These are phyloP conservation scores for Argopecten irradians DNA, from an alignment of 1,140 invertebrate species.

Conservation along the genomic window DNA sequence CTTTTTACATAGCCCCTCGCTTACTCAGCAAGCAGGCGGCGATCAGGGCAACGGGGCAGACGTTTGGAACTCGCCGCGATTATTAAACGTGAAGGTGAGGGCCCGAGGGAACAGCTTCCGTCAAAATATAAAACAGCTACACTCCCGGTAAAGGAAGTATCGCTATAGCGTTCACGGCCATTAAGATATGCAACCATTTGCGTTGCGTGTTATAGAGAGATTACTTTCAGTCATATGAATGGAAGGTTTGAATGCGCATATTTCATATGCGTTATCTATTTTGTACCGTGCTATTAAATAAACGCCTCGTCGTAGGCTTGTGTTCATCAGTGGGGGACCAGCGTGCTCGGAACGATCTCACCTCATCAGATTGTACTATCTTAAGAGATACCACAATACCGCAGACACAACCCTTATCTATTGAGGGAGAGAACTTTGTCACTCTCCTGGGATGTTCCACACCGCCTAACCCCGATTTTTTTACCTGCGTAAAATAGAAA, in stretches of 20 bases:
- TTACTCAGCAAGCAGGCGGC: background rate
- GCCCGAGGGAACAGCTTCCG: background rate
- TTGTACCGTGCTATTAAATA: slow-evolving; percentile 22
- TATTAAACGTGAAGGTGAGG: background rate
- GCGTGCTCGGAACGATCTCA: background rate
- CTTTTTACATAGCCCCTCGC: background rate
- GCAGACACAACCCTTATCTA: background rate
- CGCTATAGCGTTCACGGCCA: background rate
- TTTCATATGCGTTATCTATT: slow-evolving; percentile 17
- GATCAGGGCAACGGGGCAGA: slow-evolving; percentile 12
- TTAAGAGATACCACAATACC: background rate
- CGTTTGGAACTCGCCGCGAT: background rate
- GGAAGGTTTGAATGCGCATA: slow-evolving; percentile 15
- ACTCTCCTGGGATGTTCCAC: background rate
- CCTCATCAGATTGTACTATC: background rate
- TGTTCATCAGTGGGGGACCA: background rate
- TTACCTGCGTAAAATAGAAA: too few species aligned
- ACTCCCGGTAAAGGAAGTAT: background rate
- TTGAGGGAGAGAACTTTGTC: background rate
- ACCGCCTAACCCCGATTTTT: background rate
- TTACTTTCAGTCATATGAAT: background rate
- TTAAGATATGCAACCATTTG: slow-evolving; percentile 8
- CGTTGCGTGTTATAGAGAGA: background rate
- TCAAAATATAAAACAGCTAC: slow-evolving; percentile 23
- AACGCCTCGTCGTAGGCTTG: background rate